Evolutionary conservation across 2,888 invertebrate species (phyloP).

Genomic region (Thera britannica): DNA sequence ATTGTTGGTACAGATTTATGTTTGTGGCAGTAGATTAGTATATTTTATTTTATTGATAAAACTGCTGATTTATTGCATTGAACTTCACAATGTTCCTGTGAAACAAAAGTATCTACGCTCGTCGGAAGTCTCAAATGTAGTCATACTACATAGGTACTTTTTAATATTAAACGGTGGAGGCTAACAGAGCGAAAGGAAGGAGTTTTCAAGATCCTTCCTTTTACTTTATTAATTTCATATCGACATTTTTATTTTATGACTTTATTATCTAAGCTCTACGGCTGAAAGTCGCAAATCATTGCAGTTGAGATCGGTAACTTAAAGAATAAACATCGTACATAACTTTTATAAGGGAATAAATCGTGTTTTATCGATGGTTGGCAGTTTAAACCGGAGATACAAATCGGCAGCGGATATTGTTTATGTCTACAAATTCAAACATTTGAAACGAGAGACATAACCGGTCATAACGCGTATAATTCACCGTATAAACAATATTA

Average conservation of each 20-base stretch:
- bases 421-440: conserved; percentile 36
- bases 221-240: conserved; percentile 4
- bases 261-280: background rate
- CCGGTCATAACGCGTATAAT: conserved; percentile 28
- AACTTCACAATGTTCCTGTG: background rate
- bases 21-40: too few species aligned
- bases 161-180: background rate
- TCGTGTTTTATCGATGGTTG: conserved; percentile 28
- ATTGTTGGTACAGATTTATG: too few species aligned
- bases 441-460: conserved; percentile 29
- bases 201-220: conserved; percentile 3
- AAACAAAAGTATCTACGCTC: background rate
- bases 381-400: conserved; percentile 32
- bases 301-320: background rate
- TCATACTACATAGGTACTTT: background rate
- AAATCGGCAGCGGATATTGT: conserved; percentile 36
- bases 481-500: too few species aligned
- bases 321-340: background rate
- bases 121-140: background rate
- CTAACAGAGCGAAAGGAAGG: background rate
- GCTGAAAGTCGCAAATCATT: conserved; percentile 2
- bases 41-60: too few species aligned
- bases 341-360: conserved; percentile 36
- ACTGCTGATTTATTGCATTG: background rate
- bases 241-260: background rate